These are phyloP conservation scores for Hoplostethus mediterraneus DNA, from an alignment of 2,797 vertebrate genomes.

Conservation along the genomic window DNA sequence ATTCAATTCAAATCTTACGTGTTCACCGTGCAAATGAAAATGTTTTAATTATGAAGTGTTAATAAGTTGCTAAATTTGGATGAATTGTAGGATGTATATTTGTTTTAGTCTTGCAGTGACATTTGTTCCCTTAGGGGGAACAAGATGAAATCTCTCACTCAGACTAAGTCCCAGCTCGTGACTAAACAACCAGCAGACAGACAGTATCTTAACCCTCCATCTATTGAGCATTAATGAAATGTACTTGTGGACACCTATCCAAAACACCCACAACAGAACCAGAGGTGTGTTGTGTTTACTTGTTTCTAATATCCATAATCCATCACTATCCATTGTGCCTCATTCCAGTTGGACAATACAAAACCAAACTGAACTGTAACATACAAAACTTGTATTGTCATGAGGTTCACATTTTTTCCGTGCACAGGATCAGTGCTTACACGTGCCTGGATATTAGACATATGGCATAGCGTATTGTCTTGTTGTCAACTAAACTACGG, in stretches of 20 bases:
- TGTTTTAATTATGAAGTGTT: not conserved
- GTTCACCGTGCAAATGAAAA: not conserved
- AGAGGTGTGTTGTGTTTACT: not conserved
- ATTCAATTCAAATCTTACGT: not conserved
- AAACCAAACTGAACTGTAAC: not conserved
- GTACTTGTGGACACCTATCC: constrained; percentile 16
- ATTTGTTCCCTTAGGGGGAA: not conserved
- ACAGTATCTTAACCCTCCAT: constrained; percentile 50
- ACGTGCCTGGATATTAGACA: not conserved
- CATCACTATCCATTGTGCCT: not conserved
- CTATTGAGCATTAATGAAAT: constrained; percentile 4
- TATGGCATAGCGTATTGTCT: not conserved
- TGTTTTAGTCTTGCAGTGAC: not conserved
- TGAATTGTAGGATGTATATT: not conserved
- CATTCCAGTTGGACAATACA: not conserved
- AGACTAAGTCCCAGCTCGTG: constrained; percentile 58
- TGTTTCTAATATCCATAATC: not conserved
- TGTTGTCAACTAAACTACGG: constrained; percentile 10
- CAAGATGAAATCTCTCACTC: constrained; percentile 9
- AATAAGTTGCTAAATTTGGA: not conserved
- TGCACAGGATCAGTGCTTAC: no score
- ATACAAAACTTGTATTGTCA: not conserved
- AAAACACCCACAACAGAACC: constrained; percentile 14
- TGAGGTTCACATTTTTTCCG: no score
- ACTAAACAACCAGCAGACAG: constrained; percentile 1